phyloP scores from a whole-genome alignment of 2,113 vertebrate genomes.

The Todiramphus chloris region DNA sequence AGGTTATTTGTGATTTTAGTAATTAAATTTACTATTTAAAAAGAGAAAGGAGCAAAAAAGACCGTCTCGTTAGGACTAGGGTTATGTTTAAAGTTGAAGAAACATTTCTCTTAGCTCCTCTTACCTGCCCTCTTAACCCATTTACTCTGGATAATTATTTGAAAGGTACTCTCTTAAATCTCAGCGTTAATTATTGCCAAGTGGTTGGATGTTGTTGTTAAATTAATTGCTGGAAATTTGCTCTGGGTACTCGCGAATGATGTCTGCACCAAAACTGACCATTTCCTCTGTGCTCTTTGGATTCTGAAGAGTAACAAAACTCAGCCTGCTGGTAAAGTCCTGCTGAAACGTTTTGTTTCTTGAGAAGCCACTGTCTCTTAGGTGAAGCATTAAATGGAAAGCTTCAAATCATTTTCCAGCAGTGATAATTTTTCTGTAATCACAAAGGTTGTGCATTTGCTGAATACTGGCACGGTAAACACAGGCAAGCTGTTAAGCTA shows the following conservation, averaged over 20 bases:
- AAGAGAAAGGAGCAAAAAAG: neutral
- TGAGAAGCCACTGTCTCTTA: neutral
- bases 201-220: neutral
- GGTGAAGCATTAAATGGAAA: neutral
- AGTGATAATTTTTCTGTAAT: neutral
- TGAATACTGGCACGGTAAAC: neutral
- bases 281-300: neutral
- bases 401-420: neutral
- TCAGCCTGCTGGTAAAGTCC: neutral
- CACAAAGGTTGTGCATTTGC: neutral
- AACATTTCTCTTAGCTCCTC: neutral
- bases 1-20: neutral
- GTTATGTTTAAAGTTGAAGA: neutral
- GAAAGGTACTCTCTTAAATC: neutral
- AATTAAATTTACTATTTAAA: neutral
- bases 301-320: neutral
- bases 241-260: neutral
- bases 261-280: neutral
- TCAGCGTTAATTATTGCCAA: slow-evolving; percentile 9
- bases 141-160: slow-evolving; percentile 1
- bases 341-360: neutral
- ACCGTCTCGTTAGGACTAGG: neutral
- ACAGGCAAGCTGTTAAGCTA: neutral
- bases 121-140: neutral
- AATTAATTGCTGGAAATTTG: neutral